These are phyloP conservation scores for Centropristis striata DNA, from an alignment of 2,113 vertebrate species.

Conservation along the genomic window DNA sequence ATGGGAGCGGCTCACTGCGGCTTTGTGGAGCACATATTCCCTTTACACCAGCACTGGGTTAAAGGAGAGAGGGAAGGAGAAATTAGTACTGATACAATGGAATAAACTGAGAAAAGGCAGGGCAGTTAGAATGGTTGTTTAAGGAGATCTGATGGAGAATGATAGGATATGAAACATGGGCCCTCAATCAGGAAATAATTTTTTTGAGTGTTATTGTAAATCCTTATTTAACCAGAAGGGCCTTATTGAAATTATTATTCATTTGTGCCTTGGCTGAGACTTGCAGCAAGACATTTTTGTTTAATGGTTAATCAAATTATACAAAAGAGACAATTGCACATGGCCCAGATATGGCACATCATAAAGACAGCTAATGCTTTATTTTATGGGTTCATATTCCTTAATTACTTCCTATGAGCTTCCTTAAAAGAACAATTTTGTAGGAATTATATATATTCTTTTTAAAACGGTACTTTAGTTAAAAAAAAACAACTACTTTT, in stretches of 20 bases:
- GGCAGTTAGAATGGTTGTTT: background rate
- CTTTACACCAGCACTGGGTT: slow-evolving; percentile 6
- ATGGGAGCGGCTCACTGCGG: slow-evolving; percentile 34
- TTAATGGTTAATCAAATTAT: background rate
- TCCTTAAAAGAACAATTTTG: background rate
- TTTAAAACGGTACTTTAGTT: too few species aligned
- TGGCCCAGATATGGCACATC: too few species aligned
- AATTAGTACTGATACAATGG: slow-evolving; percentile 21
- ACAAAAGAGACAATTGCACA: background rate
- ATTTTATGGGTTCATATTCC: background rate
- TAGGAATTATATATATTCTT: background rate
- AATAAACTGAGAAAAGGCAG: background rate
- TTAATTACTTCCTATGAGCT: background rate
- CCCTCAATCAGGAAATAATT: background rate
- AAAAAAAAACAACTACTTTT: too few species aligned
- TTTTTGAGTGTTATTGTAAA: background rate
- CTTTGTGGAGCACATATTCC: slow-evolving; percentile 38
- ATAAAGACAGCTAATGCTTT: too few species aligned
- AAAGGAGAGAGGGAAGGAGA: background rate
- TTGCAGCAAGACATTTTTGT: background rate
- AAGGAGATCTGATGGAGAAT: background rate
- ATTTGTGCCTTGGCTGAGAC: background rate
- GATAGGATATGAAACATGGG: background rate
- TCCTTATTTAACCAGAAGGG: background rate
- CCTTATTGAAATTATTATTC: slow-evolving; percentile 1